phyloP scores from a whole-genome alignment of 2,797 vertebrate genomes.

The Coilia nasus region DNA sequence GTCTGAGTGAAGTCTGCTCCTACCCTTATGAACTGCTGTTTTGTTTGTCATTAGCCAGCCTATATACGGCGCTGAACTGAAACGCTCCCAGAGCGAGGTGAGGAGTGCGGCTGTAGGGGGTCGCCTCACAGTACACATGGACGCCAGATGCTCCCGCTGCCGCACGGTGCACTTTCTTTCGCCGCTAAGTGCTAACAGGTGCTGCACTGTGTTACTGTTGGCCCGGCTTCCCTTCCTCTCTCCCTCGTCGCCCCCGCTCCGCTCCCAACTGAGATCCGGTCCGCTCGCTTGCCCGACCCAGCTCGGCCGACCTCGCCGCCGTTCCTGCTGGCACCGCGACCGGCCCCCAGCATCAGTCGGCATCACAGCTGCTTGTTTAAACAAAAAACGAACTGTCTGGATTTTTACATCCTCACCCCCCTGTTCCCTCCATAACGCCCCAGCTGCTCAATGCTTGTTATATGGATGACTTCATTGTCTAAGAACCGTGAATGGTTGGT shows the following conservation, averaged over 20 bases:
- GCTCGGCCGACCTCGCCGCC: constrained; percentile 11
- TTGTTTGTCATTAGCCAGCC: constrained; percentile 56
- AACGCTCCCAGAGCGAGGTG: constrained; percentile 43
- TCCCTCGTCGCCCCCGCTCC: constrained; percentile 42
- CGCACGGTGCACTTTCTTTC: constrained; percentile 42
- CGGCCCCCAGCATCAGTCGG: constrained; percentile 51
- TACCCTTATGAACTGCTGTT: too few species aligned
- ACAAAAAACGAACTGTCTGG: constrained; percentile 70
- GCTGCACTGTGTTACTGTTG: constrained; percentile 69
- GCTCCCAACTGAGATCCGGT: background rate
- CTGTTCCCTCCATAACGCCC: constrained; percentile 29
- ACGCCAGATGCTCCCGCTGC: constrained; percentile 66
- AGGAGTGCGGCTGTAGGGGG: constrained; percentile 37
- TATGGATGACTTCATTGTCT: constrained; percentile 85
- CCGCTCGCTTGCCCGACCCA: background rate
- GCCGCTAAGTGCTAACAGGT: constrained; percentile 80
- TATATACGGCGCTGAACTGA: constrained; percentile 71
- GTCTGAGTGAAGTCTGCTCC: too few species aligned
- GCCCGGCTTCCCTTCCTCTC: constrained; percentile 51
- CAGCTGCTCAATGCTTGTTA: constrained; percentile 48
- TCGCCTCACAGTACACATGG: constrained; percentile 63
- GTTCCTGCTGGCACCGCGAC: constrained; percentile 68
- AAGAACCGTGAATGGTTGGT: constrained; percentile 78
- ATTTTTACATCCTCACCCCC: constrained; percentile 63
- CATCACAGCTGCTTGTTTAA: constrained; percentile 75